Conservation (phyloP, 2,797 vertebrate species). For the Hypotaenidia philippensis region DNA sequence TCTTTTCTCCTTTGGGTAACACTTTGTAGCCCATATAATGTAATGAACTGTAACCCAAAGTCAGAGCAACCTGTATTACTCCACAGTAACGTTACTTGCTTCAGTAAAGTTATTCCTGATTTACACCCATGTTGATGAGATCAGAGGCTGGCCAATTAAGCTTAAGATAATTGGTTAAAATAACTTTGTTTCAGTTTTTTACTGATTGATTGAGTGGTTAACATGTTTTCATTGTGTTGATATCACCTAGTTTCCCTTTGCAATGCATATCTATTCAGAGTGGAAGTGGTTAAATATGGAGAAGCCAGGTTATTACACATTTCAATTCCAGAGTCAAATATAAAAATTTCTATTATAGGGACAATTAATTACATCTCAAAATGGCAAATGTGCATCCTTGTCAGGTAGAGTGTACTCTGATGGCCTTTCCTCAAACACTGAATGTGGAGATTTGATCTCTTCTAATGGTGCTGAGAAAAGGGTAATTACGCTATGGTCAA, state of each 20-base stretch:
- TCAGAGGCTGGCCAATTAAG: constrained; percentile 4
- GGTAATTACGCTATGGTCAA: constrained; percentile 99
- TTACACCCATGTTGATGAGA: not conserved
- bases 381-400: constrained; percentile 99
- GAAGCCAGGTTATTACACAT: constrained; percentile 98
- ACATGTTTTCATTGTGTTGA: constrained; percentile 18
- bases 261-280: constrained; percentile 73
- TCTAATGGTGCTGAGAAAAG: constrained; percentile 99
- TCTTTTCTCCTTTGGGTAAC: not conserved
- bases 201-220: constrained; percentile 54
- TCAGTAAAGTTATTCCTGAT: not conserved
- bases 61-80: not conserved
- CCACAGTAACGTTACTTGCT: rapidly evolving
- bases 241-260: constrained; percentile 24
- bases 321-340: constrained; percentile 99
- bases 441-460: constrained; percentile 99
- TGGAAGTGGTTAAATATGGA: constrained; percentile 92
- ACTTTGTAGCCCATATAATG: not conserved
- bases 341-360: constrained; percentile 99
- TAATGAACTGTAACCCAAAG: not conserved
- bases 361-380: constrained; percentile 99
- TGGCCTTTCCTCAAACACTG: constrained; percentile 99
- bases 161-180: constrained; percentile 46
- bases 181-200: constrained; percentile 22
- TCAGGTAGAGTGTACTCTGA: constrained; percentile 99